phyloP scores from a whole-genome alignment of 1,140 invertebrate genomes.

The Apocrypta bakeri region DNA sequence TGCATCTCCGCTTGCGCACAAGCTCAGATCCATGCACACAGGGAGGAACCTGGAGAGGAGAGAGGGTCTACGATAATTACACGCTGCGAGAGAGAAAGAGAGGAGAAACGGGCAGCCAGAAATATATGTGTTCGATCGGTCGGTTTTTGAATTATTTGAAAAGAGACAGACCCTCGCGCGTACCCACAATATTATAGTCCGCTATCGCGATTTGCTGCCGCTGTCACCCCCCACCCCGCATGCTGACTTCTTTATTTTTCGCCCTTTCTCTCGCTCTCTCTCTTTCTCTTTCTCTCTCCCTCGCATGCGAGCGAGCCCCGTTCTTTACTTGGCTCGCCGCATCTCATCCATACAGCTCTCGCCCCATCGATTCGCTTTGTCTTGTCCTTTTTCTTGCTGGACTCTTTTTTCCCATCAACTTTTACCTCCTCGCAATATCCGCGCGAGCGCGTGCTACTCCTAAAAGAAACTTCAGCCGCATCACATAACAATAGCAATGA shows the following conservation, averaged over 20 bases:
- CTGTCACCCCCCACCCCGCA: conserved; percentile 45
- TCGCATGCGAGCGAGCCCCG: conserved; percentile 19
- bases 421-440: not conserved
- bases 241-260: conserved; percentile 41
- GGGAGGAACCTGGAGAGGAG: conserved; percentile 49
- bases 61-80: conserved; percentile 74
- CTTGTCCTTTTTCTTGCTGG: conserved; percentile 31
- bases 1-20: conserved; percentile 60
- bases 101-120: conserved; percentile 55
- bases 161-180: conserved; percentile 71
- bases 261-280: conserved; percentile 13
- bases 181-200: conserved; percentile 71
- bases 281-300: conserved; percentile 26
- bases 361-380: conserved; percentile 48
- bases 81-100: conserved; percentile 63
- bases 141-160: conserved; percentile 76
- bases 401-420: conserved; percentile 22
- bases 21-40: not conserved
- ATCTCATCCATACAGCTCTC: conserved; percentile 33
- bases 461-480: not conserved
- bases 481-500: not conserved
- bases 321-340: conserved; percentile 39
- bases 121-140: conserved; percentile 75
- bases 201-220: conserved; percentile 68
- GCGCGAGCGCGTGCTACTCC: too few species aligned